Base-by-base conservation (phyloP, 2,113 vertebrate species). In the Plotosus lineatus region DNA sequence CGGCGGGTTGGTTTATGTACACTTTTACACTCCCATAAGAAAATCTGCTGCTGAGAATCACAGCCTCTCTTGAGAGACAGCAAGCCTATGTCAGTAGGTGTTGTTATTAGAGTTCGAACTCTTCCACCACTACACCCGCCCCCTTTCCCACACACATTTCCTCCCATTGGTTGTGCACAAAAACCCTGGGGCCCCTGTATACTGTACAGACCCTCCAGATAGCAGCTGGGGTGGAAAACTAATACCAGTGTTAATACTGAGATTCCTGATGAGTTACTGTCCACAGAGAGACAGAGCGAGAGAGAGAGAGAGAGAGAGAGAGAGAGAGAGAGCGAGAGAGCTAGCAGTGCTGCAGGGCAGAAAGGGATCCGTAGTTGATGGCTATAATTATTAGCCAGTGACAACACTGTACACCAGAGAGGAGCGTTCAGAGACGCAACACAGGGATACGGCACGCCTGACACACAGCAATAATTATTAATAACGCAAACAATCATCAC, bases 361-460 rank as follows among this genome's bases (percentile, higher is more conserved):
- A 75, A 68, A 19, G 38, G 44, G 33, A 75, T 68, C 83, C 53
- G 83, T 85, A 28, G 82, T 48, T 77, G 75, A 77, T 77, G 75
- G 88, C 86, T 90, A 89, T 91, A 93, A 95, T 93, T 88, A 92
- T 91, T 91, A 90, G 90, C 91, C 91, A 40, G 89, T 53, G 90
- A 92, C 88, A 92, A 92, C 91, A 93, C 55, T 65, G 75, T 69
- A 83, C 90, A 89, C 84, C 85, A 85, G 84, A 91, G 89, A 85
- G 87, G 89, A 76, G 76, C 60, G 80, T 82, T 83, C 82, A 31
- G 40, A 74, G 74, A 83, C 36, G 73, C 65, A 79, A 63, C 55
- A 75, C 51, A 44, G 77, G 77, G 82, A 78, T 72, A 80, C 50
- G 63, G 75, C 14, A 73, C 78, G 53, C 81, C 82, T 44, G 78